These are phyloP conservation scores for Phrixothrix hirtus DNA, from an alignment of 2,888 invertebrate species.

Conservation along the genomic window DNA sequence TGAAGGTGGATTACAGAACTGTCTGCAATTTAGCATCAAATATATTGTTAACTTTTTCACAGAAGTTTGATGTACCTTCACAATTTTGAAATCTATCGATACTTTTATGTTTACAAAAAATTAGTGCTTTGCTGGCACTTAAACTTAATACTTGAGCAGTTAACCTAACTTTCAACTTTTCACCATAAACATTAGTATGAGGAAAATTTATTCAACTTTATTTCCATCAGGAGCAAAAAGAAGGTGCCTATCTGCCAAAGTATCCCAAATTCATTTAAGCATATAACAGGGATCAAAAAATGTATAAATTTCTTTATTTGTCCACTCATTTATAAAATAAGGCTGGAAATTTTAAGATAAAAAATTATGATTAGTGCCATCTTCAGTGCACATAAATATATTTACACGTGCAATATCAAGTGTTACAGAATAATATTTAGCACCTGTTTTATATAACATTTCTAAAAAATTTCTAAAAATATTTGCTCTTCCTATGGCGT, in stretches of 20 bases:
- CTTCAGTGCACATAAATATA: slow-evolving; percentile 27
- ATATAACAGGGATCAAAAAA: slow-evolving; percentile 39
- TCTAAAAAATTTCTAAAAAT: slow-evolving; percentile 24
- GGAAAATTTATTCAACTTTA: slow-evolving; percentile 32
- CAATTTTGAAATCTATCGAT: slow-evolving; percentile 8
- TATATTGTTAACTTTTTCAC: neutral
- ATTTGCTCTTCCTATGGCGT: slow-evolving; percentile 26
- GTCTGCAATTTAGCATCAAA: slow-evolving; percentile 3
- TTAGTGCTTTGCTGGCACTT: slow-evolving; percentile 15
- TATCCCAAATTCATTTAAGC: slow-evolving; percentile 39
- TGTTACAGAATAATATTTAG: slow-evolving; percentile 21
- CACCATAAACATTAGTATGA: slow-evolving; percentile 30
- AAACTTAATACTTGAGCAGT: slow-evolving; percentile 34
- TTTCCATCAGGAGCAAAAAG: slow-evolving; percentile 19
- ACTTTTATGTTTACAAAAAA: slow-evolving; percentile 14
- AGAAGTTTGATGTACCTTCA: neutral
- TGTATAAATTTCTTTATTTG: slow-evolving; percentile 23
- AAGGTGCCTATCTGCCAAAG: slow-evolving; percentile 25
- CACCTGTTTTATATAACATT: slow-evolving; percentile 21
- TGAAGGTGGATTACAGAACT: neutral
- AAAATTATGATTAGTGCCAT: slow-evolving; percentile 7
- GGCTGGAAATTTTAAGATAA: slow-evolving; percentile 15
- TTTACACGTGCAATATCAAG: too few species aligned
- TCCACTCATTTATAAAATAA: slow-evolving; percentile 27
- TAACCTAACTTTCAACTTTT: too few species aligned